phyloP scores from a whole-genome alignment of 2,113 vertebrate species.

The Calyptommatus sinebrachiatus region DNA sequence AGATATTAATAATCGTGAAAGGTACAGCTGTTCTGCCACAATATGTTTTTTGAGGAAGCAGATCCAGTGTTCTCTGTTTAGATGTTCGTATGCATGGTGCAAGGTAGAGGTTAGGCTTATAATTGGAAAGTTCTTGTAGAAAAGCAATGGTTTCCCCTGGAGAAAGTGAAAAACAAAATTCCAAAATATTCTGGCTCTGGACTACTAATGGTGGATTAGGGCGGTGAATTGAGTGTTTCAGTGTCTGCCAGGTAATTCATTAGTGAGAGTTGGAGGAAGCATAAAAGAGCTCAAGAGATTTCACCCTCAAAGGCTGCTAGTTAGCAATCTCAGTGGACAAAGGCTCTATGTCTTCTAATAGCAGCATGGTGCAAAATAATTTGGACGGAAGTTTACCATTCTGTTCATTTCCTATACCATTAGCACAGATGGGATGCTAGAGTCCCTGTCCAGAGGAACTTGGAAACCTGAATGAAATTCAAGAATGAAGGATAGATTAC shows the following conservation, averaged over 20 bases:
- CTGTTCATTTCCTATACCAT: neutral
- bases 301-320: neutral
- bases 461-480: neutral
- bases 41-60: neutral
- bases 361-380: neutral
- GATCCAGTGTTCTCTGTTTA: neutral
- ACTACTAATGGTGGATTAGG: neutral
- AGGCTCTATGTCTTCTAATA: neutral
- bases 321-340: neutral
- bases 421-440: neutral
- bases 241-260: neutral
- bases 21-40: too few relatives aligned
- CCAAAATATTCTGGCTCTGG: too few relatives aligned
- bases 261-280: neutral
- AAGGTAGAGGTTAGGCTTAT: neutral
- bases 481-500: neutral
- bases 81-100: neutral
- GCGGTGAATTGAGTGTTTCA: neutral
- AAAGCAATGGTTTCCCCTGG: neutral
- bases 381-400: neutral
- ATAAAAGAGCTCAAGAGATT: neutral
- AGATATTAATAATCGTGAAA: neutral
- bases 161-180: neutral
- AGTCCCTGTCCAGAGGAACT: neutral
- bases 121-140: neutral